Evolutionary conservation across 1,140 invertebrate genomes (phyloP), one percentile per base, ranked within the genome.

Genomic region (Aethina tumida): DNA sequence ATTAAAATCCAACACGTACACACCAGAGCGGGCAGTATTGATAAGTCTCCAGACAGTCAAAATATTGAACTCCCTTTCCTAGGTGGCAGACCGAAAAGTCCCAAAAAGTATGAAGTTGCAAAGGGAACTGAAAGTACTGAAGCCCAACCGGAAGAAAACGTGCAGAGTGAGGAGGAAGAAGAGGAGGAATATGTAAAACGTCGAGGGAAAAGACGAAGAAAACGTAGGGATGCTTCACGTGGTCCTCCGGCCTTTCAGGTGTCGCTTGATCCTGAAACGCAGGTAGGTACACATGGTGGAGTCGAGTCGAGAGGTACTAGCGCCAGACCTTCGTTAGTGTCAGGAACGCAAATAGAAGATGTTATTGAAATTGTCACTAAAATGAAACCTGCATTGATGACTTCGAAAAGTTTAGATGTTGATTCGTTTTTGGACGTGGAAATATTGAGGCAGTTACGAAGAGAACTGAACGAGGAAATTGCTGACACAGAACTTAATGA

Each of bases 401-500:
- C 13, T 3, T 35, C 36, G 6, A 31, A 27, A 22, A 33, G 34
- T 5, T 39, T 45, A 17, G 42, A 55, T 7, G 30, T 58, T 5
- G 43, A 57, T 24, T 59, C 57, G 2, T 61, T 45, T 39, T 65
- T 82, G 5, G 69, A 75, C 34, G 50, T 67, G 1, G 70, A 78
- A 3, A 69, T 79, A 21, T 58, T 83, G 12, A 75, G 74, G 54
- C 73, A 75, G 31, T 55, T 83, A 8, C 69, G 74, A 21, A 60
- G 79, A 40, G 74, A 80, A 53, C 60, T 82, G 5, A 74, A 79
- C 48, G 66, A 71, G 28, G 73, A 79, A 39, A 66, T 71, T 12
- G 70, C 81, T 21, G 78, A 81, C 49, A 71, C 67, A 48, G 79
- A 83, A 59, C 79, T 81, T 56, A 70, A 77, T 46, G 44, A 61